Evolutionary conservation across 2,888 invertebrate species (phyloP), one percentile per base, ranked within the genome.

Genomic region (Nymphalis polychloros): DNA sequence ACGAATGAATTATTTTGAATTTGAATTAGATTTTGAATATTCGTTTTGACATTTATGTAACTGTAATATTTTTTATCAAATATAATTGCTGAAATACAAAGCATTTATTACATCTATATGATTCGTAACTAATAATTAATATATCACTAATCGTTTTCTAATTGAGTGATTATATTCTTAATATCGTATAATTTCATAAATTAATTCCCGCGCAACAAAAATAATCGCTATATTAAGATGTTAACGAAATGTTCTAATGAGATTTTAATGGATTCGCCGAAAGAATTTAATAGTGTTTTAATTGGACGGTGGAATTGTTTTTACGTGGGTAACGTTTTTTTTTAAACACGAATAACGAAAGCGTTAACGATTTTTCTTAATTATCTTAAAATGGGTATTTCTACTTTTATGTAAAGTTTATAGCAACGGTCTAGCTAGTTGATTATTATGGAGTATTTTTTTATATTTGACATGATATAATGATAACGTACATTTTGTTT

Each of bases 211-310:
- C 23, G 69, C 69, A 63, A 68, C 47, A 41, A 64, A 71, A 73
- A 74, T 72, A 75, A 72, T 70, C 63, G 49, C 62, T 70, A 62
- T 71, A 76, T 73, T 73, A 74, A 77, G 76, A 78, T 72, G 76
- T 75, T 68, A 73, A 71, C 72, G 69, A 67, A 72, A 68, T 63
- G 59, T 57, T 66, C 72, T 76, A 75, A 78, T 73, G 75, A 72
- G 72, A 63, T 70, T 78, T 73, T 78, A 78, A 78, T 77, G 75
- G 75, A 69, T 69, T 67, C 66, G 66, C 71, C 69, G 66, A 72
- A 62, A 67, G 72, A 66, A 67, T 72, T 71, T 76, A 74, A 77
- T 68, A 67, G 70, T 59, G 53, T 72, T 68, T 63, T 68, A 72
- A 70, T 75, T 74, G 69, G 57, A 59, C 70, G 48, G 46, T 16